Evolutionary conservation across 2,797 vertebrate species (phyloP), one percentile per base, ranked within the genome.

Genomic region (Odontamblyopus lacepedii): DNA sequence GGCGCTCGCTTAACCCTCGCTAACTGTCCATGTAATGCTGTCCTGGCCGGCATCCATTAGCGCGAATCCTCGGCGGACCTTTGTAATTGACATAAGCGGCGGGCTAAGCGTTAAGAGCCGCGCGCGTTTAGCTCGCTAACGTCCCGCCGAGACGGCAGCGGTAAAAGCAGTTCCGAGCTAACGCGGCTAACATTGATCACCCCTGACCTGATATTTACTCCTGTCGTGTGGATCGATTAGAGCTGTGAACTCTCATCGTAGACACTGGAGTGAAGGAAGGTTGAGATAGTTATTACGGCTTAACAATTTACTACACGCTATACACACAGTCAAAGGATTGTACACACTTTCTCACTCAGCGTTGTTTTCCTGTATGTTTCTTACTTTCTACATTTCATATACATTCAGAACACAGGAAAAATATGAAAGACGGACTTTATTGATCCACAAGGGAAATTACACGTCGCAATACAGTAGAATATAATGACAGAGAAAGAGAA

Each of bases 81-180:
- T 19, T 18, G 6, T 80, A 75, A 88, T 84, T 79, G 85, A 87
- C 75, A 63, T 67, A 80, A 72, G 51, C 64, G 55, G 72, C 48
- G 26, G 57, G 69, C 51, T 30, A 69, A 71, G 82, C 78, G 87
- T 88, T 85, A 80, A 85, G 76, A 83, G 81, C 76, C 74, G 69
- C 81, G 35, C 78, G 50, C 62, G 69, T 85, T 81, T 79, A 77
- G 74, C 71, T 18, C 6, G 8, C 48, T 60, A 71, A 62, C 56
- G 2, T 71, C 57, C 76, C 60, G n/a, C 35, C 66, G 68, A 60
- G 62, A 44, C 38, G 5, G 12, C 23, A 11, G 60, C 57, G 23
- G 65, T 44, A 19, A 72, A 78, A 87, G 89, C n/a, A 71, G 81
- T 83, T 77, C n/a, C 71, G 79, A 82, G 82, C 78, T 71, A 73